Conservation (phyloP, 2,113 vertebrate genomes). For the Pomatorhinus ruficollis region DNA sequence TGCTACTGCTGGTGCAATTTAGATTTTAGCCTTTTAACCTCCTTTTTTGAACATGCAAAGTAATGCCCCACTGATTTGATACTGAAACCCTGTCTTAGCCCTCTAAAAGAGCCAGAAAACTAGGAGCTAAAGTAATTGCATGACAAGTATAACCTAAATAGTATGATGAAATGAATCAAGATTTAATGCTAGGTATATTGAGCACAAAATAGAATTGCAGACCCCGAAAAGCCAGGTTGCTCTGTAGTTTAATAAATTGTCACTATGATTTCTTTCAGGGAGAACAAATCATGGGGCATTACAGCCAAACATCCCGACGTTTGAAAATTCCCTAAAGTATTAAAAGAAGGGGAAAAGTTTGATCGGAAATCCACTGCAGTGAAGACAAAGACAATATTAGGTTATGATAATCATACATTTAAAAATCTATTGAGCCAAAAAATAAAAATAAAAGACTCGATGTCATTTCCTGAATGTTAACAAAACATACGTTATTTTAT, state of each 20-base stretch:
- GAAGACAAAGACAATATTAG: slow-evolving; percentile 99
- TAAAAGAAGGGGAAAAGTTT: slow-evolving; percentile 99
- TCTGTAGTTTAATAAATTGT: slow-evolving; percentile 99
- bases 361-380: slow-evolving; percentile 99
- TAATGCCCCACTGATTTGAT: slow-evolving; percentile 98
- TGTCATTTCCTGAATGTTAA: slow-evolving; percentile 86
- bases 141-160: slow-evolving; percentile 87
- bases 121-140: slow-evolving; percentile 90
- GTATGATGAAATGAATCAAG: slow-evolving; percentile 81
- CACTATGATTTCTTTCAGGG: slow-evolving; percentile 99
- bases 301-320: slow-evolving; percentile 99
- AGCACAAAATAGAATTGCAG: slow-evolving; percentile 87
- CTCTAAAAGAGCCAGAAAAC: slow-evolving; percentile 74
- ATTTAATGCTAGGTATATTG: slow-evolving; percentile 82
- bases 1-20: slow-evolving; percentile 60
- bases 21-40: slow-evolving; percentile 59
- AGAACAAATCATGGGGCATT: slow-evolving; percentile 99
- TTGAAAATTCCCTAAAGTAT: slow-evolving; percentile 99
- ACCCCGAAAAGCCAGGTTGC: slow-evolving; percentile 97
- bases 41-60: slow-evolving; percentile 77
- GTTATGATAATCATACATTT: slow-evolving; percentile 91
- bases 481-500: slow-evolving; percentile 76
- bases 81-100: slow-evolving; percentile 78
- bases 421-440: slow-evolving; percentile 86
- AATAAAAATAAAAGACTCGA: slow-evolving; percentile 75